Conservation (phyloP, 1,140 invertebrate genomes). For the Drosophila seguyi region DNA sequence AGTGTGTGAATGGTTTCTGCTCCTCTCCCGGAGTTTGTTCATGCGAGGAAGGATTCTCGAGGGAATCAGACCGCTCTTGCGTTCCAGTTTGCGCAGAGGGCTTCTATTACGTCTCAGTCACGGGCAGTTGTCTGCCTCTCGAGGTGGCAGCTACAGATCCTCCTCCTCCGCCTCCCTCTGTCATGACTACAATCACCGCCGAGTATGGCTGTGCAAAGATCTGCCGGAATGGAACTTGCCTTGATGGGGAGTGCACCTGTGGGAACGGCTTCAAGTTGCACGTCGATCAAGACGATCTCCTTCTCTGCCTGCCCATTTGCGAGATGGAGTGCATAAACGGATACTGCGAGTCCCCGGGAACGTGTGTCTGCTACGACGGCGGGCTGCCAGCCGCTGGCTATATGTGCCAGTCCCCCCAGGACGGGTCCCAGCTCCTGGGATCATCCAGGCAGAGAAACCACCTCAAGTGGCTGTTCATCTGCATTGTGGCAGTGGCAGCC, state of each 20-base stretch:
- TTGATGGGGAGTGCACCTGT: slow-evolving; percentile 39
- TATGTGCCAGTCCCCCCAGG: slow-evolving; percentile 11
- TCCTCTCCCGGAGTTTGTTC: slow-evolving; percentile 4
- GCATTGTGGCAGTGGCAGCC: slow-evolving; percentile 7
- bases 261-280: slow-evolving; percentile 32
- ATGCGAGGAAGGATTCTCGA: not conserved
- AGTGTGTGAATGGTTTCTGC: slow-evolving; percentile 22
- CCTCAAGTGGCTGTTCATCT: slow-evolving; percentile 32
- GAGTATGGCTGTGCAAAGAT: not conserved
- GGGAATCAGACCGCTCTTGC: not conserved
- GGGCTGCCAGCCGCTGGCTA: slow-evolving; percentile 12
- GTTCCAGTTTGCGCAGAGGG: slow-evolving; percentile 5
- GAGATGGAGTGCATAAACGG: slow-evolving; percentile 45
- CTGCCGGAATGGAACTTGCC: slow-evolving; percentile 59
- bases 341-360: slow-evolving; percentile 44
- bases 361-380: slow-evolving; percentile 49
- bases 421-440: not conserved
- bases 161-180: not conserved
- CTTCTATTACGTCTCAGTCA: not conserved
- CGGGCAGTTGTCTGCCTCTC: not conserved
- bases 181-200: not conserved
- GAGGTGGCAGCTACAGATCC: not conserved
- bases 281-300: slow-evolving; percentile 1
- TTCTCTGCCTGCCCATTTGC: slow-evolving; percentile 53
- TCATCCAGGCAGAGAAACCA: not conserved